Percentiles rank a stretch among this genome's conserved stretches.
phyloP scores from a whole-genome alignment of 1,140 invertebrate species.

The Hetaerina americana region DNA sequence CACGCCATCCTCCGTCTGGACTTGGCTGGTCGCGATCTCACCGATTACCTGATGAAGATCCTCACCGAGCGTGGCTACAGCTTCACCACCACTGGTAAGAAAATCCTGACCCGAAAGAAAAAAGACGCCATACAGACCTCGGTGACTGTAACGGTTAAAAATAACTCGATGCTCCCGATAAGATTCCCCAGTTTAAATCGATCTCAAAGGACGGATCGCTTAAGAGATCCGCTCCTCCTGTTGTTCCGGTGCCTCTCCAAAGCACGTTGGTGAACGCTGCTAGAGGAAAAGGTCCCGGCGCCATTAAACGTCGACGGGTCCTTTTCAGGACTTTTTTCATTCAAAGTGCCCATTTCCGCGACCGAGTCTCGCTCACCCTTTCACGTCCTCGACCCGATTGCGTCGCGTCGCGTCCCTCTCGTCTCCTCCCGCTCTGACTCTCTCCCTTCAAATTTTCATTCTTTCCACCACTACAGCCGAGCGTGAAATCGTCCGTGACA shows the following conservation, averaged over 20 bases:
- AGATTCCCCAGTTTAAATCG: no score
- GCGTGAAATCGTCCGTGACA: constrained; percentile 84
- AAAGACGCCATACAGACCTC: no score
- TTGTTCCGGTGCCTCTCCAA: no score
- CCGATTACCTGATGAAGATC: constrained; percentile 87
- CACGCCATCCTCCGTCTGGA: constrained; percentile 79
- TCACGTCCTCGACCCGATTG: neutral
- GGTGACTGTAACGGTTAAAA: no score
- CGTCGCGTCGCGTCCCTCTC: neutral
- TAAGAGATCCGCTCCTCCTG: no score
- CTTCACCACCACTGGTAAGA: constrained; percentile 53
- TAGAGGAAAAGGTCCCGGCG: no score
- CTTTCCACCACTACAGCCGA: constrained; percentile 48
- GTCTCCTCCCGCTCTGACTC: neutral
- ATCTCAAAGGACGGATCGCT: no score
- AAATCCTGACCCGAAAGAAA: no score
- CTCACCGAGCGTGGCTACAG: constrained; percentile 75
- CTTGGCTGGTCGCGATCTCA: constrained; percentile 76
- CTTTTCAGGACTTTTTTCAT: neutral
- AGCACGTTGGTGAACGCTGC: no score
- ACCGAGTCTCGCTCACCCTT: neutral
- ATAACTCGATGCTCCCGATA: no score
- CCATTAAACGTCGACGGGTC: no score
- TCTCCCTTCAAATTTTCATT: constrained; percentile 30
- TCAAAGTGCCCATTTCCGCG: neutral